Conservation (phyloP, 2,797 vertebrate species). For the Myoxocephalus aenaeus region DNA sequence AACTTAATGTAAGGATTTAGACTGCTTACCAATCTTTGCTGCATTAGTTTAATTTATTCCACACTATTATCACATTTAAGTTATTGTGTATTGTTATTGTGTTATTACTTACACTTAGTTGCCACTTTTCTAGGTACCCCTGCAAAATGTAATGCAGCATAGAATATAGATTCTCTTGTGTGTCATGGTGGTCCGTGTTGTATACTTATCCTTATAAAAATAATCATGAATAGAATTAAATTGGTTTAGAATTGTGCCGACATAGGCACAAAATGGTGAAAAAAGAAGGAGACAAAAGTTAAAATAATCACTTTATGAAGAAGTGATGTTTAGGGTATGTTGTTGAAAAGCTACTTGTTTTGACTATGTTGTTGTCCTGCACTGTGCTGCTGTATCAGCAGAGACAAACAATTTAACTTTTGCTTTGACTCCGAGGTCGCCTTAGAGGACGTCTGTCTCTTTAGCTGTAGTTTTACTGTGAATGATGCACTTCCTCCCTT, state of each 20-base stretch:
- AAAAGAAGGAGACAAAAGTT: neutral
- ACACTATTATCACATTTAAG: too few relatives aligned
- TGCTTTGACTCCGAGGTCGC: constrained; percentile 42
- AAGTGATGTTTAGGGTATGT: neutral
- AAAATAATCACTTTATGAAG: neutral
- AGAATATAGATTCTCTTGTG: too few relatives aligned
- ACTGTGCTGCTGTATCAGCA: constrained; percentile 55
- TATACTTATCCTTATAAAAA: neutral
- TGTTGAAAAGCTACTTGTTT: neutral
- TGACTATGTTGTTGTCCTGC: neutral
- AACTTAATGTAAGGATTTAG: too few relatives aligned
- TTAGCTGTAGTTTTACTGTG: constrained; percentile 48
- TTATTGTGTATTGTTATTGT: too few relatives aligned
- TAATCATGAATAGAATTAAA: neutral
- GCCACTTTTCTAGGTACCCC: too few relatives aligned
- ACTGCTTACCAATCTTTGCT: too few relatives aligned
- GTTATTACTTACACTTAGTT: too few relatives aligned
- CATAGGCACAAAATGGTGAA: too few relatives aligned
- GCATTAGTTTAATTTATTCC: too few relatives aligned
- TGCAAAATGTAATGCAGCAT: too few relatives aligned
- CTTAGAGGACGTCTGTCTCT: constrained; percentile 64
- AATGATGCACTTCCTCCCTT: constrained; percentile 65
- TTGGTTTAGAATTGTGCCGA: neutral
- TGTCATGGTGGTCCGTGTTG: too few relatives aligned
- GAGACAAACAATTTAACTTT: constrained; percentile 31